A percentile compares a stretch with the other conserved stretches of the same genome.
Evolutionary conservation across 2,113 vertebrate genomes (phyloP).

Genomic region (Arvicanthis niloticus): DNA sequence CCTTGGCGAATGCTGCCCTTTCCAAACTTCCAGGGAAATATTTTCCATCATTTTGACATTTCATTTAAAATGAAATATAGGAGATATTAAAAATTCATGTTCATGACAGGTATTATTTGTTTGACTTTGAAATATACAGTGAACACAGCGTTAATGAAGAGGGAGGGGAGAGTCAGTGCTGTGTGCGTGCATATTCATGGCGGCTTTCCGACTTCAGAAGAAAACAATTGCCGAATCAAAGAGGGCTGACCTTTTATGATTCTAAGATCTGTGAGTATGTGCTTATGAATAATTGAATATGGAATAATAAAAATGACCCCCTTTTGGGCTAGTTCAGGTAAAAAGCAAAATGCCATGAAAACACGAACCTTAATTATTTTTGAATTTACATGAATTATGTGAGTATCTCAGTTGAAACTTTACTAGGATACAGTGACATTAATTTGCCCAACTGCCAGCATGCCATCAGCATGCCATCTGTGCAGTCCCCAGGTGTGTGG

Average conservation of each 20-base stretch:
- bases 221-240: conserved; percentile 78
- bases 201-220: conserved; percentile 75
- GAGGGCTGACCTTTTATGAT: conserved; percentile 87
- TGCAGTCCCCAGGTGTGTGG: neutral
- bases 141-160: conserved; percentile 88
- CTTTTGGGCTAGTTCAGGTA: conserved; percentile 51
- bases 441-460: conserved; percentile 59
- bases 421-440: conserved; percentile 44
- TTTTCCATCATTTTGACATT: conserved; percentile 92
- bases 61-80: conserved; percentile 92
- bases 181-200: conserved; percentile 94
- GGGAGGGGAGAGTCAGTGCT: conserved; percentile 84
- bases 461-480: conserved; percentile 58
- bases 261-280: conserved; percentile 76
- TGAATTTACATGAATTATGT: conserved; percentile 76
- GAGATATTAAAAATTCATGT: conserved; percentile 89
- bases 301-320: conserved; percentile 69
- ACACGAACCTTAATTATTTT: conserved; percentile 69
- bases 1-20: conserved; percentile 83
- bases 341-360: conserved; percentile 74
- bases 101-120: conserved; percentile 91
- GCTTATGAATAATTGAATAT: conserved; percentile 86
- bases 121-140: conserved; percentile 90
- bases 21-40: conserved; percentile 87
- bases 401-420: conserved; percentile 62